These are phyloP conservation scores for Euura lappo DNA, from an alignment of 1,140 invertebrate species.

Conservation along the genomic window DNA sequence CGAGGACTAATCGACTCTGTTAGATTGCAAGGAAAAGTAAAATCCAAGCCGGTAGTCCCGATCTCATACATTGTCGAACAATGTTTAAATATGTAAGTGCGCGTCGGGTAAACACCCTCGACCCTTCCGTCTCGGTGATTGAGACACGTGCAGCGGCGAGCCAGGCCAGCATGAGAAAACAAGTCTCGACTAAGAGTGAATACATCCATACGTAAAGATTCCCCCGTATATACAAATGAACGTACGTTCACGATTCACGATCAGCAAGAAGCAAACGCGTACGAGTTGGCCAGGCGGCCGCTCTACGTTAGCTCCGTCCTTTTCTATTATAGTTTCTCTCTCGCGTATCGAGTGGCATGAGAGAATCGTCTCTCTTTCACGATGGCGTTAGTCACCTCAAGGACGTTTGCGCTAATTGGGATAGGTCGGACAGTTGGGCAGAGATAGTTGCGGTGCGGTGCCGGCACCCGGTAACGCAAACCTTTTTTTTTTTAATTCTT, in stretches of 20 bases:
- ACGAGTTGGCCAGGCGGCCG: background rate
- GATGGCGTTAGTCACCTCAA: conserved; percentile 48
- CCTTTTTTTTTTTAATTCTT: too few relatives aligned
- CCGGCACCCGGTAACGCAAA: background rate
- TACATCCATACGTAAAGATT: too few relatives aligned
- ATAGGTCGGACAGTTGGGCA: conserved; percentile 43
- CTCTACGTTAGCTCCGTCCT: background rate
- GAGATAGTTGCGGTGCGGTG: background rate
- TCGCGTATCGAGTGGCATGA: background rate
- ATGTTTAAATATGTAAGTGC: background rate
- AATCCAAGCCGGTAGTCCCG: too few relatives aligned
- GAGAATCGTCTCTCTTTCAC: conserved; percentile 6
- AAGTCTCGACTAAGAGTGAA: background rate
- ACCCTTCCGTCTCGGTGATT: background rate
- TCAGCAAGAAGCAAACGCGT: background rate
- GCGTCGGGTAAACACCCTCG: background rate
- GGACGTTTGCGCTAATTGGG: conserved; percentile 53
- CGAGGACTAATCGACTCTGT: too few relatives aligned
- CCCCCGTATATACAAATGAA: too few relatives aligned
- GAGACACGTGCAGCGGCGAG: background rate
- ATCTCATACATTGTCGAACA: too few relatives aligned
- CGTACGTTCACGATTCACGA: background rate
- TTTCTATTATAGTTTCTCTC: background rate
- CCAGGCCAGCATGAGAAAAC: background rate
- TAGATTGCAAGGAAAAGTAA: too few relatives aligned